phyloP scores from a whole-genome alignment of 2,888 invertebrate species.

The Pogonocherus hispidulus region DNA sequence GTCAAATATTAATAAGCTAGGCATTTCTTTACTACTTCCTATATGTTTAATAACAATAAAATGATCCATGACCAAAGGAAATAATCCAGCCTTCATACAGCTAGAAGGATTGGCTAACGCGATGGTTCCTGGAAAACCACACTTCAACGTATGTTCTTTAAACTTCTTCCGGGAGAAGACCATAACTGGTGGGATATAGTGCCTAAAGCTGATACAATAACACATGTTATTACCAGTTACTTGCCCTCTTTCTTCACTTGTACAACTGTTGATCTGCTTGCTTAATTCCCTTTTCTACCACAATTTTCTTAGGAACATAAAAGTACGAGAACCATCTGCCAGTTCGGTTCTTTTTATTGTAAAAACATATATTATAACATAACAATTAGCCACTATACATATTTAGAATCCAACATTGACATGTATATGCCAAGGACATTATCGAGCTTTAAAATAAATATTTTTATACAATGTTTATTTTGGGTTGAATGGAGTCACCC shows the following conservation, averaged over 20 bases:
- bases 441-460: too few relatives aligned
- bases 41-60: slow-evolving; percentile 20
- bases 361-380: too few relatives aligned
- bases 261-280: too few relatives aligned
- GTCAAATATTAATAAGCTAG: slow-evolving; percentile 58
- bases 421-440: too few relatives aligned
- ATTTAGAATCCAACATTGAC: too few relatives aligned
- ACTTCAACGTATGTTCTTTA: not conserved
- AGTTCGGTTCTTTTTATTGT: too few relatives aligned
- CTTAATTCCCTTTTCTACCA: not conserved
- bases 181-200: slow-evolving; percentile 9
- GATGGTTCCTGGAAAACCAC: too few relatives aligned
- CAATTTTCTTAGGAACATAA: not conserved
- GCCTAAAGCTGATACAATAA: not conserved
- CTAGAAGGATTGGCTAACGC: not conserved
- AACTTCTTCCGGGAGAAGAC: slow-evolving; percentile 2
- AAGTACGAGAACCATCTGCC: too few relatives aligned
- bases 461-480: too few relatives aligned
- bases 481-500: too few relatives aligned
- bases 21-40: slow-evolving; percentile 27
- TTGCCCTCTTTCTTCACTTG: not conserved
- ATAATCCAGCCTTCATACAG: not conserved
- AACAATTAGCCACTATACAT: too few relatives aligned
- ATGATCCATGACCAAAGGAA: not conserved
- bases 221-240: slow-evolving; percentile 3